A percentile compares a stretch with the other conserved stretches of the same genome.
phyloP scores from a whole-genome alignment of 2,888 invertebrate species.

The Trichogramma dendrolimi region DNA sequence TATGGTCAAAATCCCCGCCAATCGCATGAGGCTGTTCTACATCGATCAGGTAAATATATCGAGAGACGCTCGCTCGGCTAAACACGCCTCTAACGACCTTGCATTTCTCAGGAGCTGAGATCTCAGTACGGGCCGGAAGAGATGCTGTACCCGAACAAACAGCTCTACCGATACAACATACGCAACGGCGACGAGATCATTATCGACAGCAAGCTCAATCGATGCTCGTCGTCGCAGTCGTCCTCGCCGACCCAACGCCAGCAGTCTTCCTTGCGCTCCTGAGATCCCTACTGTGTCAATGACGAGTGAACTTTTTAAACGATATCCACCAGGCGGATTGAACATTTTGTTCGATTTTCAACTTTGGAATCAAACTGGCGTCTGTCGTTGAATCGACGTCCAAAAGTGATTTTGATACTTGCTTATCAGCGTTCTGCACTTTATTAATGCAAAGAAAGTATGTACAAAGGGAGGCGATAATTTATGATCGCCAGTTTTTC shows the following conservation, averaged over 20 bases:
- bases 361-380: too few relatives aligned
- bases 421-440: too few relatives aligned
- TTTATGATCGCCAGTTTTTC: too few relatives aligned
- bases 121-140: constrained; percentile 71
- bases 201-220: constrained; percentile 73
- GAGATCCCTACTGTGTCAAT: constrained; percentile 23
- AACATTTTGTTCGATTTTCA: too few relatives aligned
- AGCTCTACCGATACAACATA: constrained; percentile 87
- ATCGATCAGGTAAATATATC: constrained; percentile 66
- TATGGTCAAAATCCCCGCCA: constrained; percentile 75
- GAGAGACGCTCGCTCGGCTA: too few relatives aligned
- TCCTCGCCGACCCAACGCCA: constrained; percentile 17
- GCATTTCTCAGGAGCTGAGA: constrained; percentile 50
- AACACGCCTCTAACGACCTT: too few relatives aligned
- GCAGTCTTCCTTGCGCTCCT: constrained; percentile 45
- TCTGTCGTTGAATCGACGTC: too few relatives aligned
- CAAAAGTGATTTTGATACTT: too few relatives aligned
- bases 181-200: constrained; percentile 86
- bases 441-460: too few relatives aligned
- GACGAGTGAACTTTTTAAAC: too few relatives aligned
- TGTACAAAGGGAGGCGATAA: too few relatives aligned
- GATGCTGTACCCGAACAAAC: constrained; percentile 84
- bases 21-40: constrained; percentile 85
- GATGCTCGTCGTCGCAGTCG: constrained; percentile 47
- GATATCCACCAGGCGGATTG: too few relatives aligned